phyloP scores from a whole-genome alignment of 1,140 invertebrate species.

The Stegodyphus mimosarum region DNA sequence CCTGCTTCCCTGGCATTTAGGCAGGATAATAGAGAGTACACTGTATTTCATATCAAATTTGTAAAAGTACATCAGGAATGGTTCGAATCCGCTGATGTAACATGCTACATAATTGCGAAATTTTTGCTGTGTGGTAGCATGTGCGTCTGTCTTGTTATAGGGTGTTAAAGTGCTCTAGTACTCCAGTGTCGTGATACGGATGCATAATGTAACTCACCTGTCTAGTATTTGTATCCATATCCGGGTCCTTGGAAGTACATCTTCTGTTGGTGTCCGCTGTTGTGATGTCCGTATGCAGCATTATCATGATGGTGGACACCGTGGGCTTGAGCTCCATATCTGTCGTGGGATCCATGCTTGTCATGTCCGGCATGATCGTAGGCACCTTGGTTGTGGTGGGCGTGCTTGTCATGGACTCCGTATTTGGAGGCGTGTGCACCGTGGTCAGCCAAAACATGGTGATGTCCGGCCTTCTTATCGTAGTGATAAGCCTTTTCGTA shows the following conservation, averaged over 20 bases:
- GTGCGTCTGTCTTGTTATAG: too few relatives aligned
- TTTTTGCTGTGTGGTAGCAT: too few relatives aligned
- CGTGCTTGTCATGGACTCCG: slow-evolving; percentile 10
- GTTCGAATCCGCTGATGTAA: too few relatives aligned
- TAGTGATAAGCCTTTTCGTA: slow-evolving; percentile 57
- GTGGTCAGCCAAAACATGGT: slow-evolving; percentile 30
- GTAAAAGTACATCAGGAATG: too few relatives aligned
- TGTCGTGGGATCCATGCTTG: slow-evolving; percentile 39
- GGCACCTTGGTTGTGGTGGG: slow-evolving; percentile 49
- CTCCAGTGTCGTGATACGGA: too few relatives aligned
- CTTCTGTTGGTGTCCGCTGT: slow-evolving; percentile 37
- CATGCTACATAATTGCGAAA: too few relatives aligned
- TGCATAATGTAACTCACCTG: too few relatives aligned
- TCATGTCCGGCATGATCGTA: slow-evolving; percentile 39
- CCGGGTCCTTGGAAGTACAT: slow-evolving; percentile 51
- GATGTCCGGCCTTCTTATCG: slow-evolving; percentile 60
- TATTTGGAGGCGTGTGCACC: slow-evolving; percentile 39
- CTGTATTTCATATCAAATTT: too few relatives aligned
- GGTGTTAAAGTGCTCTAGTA: too few relatives aligned
- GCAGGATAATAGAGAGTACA: too few relatives aligned
- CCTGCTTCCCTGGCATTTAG: too few relatives aligned
- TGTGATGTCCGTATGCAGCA: slow-evolving; percentile 21
- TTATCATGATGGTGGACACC: slow-evolving; percentile 28
- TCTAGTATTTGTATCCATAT: slow-evolving; percentile 53
- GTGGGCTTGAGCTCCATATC: slow-evolving; percentile 28